phyloP scores from a whole-genome alignment of 2,888 invertebrate species.

The Disparrhopalites patrizii region DNA sequence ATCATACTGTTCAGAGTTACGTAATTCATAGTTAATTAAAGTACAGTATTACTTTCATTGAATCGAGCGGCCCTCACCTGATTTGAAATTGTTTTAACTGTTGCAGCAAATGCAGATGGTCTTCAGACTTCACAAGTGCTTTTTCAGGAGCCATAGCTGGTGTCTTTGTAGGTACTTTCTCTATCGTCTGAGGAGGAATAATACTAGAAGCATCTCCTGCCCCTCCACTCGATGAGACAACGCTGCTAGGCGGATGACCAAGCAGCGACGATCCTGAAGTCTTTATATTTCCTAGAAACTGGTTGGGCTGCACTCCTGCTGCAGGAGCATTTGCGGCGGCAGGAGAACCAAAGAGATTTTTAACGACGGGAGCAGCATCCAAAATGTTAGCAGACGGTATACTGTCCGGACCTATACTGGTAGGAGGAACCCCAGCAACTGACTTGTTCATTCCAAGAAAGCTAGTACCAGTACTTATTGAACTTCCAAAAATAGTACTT shows the following conservation, averaged over 20 bases:
- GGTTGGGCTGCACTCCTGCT: too few species aligned
- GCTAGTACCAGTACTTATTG: too few species aligned
- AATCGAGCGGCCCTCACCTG: too few species aligned
- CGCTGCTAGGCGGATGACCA: too few species aligned
- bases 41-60: too few species aligned
- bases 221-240: background rate
- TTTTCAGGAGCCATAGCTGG: background rate
- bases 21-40: background rate
- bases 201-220: background rate
- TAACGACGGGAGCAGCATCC: background rate
- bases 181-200: background rate
- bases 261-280: too few species aligned
- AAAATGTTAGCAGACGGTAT: background rate
- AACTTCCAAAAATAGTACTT: background rate
- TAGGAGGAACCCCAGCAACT: background rate
- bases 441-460: background rate
- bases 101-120: background rate
- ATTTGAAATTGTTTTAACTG: slow-evolving; percentile 5
- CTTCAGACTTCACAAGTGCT: too few species aligned
- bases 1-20: background rate
- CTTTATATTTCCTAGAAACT: too few species aligned
- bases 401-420: too few species aligned
- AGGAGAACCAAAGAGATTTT: background rate
- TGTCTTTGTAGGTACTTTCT: background rate
- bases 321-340: background rate